phyloP scores from a whole-genome alignment of 2,888 invertebrate species.

The Cephus runcator region DNA sequence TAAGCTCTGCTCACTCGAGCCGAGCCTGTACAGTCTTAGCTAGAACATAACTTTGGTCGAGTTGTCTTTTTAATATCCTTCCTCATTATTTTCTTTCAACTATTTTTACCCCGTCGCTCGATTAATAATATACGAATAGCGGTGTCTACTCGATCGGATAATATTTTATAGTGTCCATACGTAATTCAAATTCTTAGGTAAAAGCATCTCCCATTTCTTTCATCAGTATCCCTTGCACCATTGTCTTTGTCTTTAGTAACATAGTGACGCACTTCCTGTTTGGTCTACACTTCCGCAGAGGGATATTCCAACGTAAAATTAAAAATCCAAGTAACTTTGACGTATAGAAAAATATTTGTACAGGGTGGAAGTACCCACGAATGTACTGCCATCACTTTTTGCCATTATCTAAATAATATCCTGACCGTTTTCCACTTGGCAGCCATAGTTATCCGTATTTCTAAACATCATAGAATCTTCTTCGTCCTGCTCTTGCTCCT shows the following conservation, averaged over 20 bases:
- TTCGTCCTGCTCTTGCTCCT: constrained; percentile 24
- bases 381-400: background rate
- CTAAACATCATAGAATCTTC: constrained; percentile 12
- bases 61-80: constrained; percentile 20
- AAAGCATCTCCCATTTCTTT: background rate
- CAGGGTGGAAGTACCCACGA: background rate
- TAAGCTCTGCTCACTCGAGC: constrained; percentile 1
- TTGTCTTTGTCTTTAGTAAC: background rate
- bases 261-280: background rate
- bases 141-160: background rate
- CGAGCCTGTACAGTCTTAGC: constrained; percentile 30
- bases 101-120: background rate
- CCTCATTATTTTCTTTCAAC: constrained; percentile 22
- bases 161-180: background rate
- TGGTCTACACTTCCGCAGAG: background rate
- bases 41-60: constrained; percentile 41
- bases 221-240: background rate
- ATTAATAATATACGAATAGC: background rate
- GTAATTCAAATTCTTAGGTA: background rate
- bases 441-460: constrained; percentile 38
- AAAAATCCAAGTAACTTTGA: background rate
- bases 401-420: constrained; percentile 25
- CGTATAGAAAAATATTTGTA: background rate
- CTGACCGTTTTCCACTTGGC: constrained; percentile 42
- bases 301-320: background rate